Evolutionary conservation across 2,888 invertebrate genomes (phyloP).

Genomic region (Thera obeliscata): DNA sequence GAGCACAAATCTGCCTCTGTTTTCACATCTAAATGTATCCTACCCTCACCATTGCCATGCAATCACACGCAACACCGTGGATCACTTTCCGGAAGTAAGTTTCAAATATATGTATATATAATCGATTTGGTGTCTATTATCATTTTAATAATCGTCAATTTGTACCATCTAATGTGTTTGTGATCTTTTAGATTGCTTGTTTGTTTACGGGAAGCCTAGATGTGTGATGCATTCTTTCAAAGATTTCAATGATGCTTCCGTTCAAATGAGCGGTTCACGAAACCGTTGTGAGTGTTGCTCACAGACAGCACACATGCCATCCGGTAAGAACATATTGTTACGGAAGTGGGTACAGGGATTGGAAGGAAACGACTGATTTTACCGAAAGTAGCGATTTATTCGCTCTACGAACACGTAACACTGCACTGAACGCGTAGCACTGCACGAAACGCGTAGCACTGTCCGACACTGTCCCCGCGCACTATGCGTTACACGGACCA

Average conservation of each 20-base stretch:
- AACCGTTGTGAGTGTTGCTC: neutral
- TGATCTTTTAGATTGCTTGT: constrained; percentile 57
- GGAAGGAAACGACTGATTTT: no score
- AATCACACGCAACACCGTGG: constrained; percentile 20
- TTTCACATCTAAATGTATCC: constrained; percentile 56
- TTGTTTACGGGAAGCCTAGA: constrained; percentile 59
- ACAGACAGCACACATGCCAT: neutral
- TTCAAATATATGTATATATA: neutral
- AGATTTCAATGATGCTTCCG: constrained; percentile 7
- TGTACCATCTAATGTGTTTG: neutral
- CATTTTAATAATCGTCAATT: no score
- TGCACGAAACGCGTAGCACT: no score
- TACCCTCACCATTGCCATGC: constrained; percentile 45
- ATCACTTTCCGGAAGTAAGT: constrained; percentile 31
- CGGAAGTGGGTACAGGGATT: no score
- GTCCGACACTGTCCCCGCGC: no score
- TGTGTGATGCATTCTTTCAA: constrained; percentile 53
- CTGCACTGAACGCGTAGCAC: no score
- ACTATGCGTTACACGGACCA: no score
- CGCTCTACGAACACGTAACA: no score
- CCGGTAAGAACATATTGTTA: constrained; percentile 21
- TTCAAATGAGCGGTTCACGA: constrained; percentile 5
- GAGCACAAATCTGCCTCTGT: constrained; percentile 51
- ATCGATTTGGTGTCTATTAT: neutral
- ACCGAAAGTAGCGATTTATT: no score